These are phyloP conservation scores for Microcaecilia unicolor DNA, from an alignment of 2,797 vertebrate species.

Conservation along the genomic window DNA sequence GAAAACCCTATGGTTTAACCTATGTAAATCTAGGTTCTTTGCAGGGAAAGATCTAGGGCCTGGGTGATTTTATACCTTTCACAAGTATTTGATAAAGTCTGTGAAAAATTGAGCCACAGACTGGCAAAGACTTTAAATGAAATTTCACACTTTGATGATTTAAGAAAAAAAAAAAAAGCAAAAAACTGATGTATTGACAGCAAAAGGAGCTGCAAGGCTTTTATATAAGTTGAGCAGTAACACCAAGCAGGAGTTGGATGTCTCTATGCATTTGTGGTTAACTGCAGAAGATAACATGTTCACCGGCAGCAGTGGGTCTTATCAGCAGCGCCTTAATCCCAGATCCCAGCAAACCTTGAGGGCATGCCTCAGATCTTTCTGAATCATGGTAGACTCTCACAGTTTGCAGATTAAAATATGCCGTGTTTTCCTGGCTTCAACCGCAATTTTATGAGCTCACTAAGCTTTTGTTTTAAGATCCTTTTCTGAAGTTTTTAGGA, in stretches of 20 bases:
- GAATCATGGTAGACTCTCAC: slow-evolving; percentile 76
- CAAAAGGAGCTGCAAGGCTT: slow-evolving; percentile 79
- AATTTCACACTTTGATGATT: slow-evolving; percentile 93
- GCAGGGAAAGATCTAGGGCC: too few relatives aligned
- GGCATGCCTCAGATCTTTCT: slow-evolving; percentile 97
- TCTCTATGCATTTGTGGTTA: slow-evolving; percentile 90
- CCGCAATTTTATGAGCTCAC: slow-evolving; percentile 67
- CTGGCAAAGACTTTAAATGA: slow-evolving; percentile 74
- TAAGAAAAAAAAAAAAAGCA: too few relatives aligned
- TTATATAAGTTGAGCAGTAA: slow-evolving; percentile 76
- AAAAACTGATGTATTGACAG: slow-evolving; percentile 98
- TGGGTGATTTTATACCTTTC: slow-evolving; percentile 26
- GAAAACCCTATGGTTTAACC: too few relatives aligned
- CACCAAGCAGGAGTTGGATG: slow-evolving; percentile 85
- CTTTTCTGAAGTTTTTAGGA: slow-evolving; percentile 78
- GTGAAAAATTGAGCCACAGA: slow-evolving; percentile 66
- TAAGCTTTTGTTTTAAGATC: slow-evolving; percentile 79
- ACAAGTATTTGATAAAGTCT: slow-evolving; percentile 60
- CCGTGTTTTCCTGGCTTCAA: slow-evolving; percentile 88
- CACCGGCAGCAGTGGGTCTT: slow-evolving; percentile 76
- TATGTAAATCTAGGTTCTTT: too few relatives aligned
- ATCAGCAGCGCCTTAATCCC: slow-evolving; percentile 92
- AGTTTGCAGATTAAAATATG: slow-evolving; percentile 95
- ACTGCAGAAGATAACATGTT: slow-evolving; percentile 86
- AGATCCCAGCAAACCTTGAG: slow-evolving; percentile 98